phyloP scores from a whole-genome alignment of 2,888 invertebrate species.

The Phrixothrix hirtus region DNA sequence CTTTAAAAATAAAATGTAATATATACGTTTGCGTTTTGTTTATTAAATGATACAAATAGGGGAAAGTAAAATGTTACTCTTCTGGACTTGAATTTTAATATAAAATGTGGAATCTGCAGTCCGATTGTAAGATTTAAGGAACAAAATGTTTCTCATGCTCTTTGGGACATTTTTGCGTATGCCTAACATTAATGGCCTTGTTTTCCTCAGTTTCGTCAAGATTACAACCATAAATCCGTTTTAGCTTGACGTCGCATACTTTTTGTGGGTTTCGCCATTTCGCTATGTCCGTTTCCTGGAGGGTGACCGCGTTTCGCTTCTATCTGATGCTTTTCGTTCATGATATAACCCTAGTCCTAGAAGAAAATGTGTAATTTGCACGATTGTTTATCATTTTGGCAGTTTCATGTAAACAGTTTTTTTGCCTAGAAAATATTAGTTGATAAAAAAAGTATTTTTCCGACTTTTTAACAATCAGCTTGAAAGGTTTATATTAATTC shows the following conservation, averaged over 20 bases:
- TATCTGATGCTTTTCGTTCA: constrained; percentile 8
- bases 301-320: constrained; percentile 9
- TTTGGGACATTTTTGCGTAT: constrained; percentile 4
- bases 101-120: too few relatives aligned
- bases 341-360: constrained; percentile 3
- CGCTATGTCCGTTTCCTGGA: constrained; percentile 17
- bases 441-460: background rate
- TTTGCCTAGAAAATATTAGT: constrained; percentile 1
- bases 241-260: constrained; percentile 21
- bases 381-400: constrained; percentile 22
- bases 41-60: too few relatives aligned
- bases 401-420: constrained; percentile 14
- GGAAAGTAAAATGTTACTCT: too few relatives aligned
- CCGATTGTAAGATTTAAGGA: background rate
- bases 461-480: background rate
- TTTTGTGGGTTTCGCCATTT: constrained; percentile 22
- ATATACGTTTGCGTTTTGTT: too few relatives aligned
- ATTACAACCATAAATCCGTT: constrained; percentile 24
- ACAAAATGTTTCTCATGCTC: background rate
- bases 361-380: constrained; percentile 20
- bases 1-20: too few relatives aligned
- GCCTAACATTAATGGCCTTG: constrained; percentile 21
- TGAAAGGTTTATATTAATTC: background rate
- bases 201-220: constrained; percentile 23
- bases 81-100: too few relatives aligned